Percentiles rank a stretch among this genome's conserved stretches.
These are phyloP conservation scores for Lissocephala sabroskyi DNA, from an alignment of 2,888 invertebrate genomes.

Conservation along the genomic window DNA sequence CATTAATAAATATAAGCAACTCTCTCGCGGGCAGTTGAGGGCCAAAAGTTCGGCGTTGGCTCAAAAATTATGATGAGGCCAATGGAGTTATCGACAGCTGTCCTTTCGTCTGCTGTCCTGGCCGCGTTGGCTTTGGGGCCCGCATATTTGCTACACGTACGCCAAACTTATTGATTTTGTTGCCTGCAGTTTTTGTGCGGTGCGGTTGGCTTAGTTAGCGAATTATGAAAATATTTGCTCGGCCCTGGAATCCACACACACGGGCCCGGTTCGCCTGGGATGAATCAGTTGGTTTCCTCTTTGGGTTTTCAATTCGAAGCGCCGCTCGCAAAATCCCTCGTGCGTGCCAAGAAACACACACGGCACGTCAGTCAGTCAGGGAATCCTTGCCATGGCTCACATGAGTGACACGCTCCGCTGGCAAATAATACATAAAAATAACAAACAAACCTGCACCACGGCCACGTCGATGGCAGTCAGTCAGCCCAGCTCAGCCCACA, in stretches of 20 bases:
- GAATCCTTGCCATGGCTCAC: neutral
- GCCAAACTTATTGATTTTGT: conserved; percentile 63
- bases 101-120: no score
- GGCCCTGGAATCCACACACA: conserved; percentile 3
- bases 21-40: conserved; percentile 35
- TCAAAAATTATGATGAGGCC: conserved; percentile 34
- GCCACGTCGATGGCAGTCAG: no score
- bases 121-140: no score
- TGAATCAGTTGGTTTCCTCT: no score
- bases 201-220: conserved; percentile 57
- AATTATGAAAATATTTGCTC: conserved; percentile 62
- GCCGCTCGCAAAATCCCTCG: conserved; percentile 45
- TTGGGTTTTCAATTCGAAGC: no score
- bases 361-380: conserved; percentile 20
- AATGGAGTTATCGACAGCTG: conserved; percentile 54
- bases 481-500: no score
- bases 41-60: conserved; percentile 14
- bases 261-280: no score
- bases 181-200: conserved; percentile 47
- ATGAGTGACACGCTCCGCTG: conserved; percentile 24
- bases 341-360: conserved; percentile 36
- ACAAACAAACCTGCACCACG: neutral
- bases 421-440: conserved; percentile 13
- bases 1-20: conserved; percentile 57
- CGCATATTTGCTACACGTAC: no score